Evolutionary conservation across 2,797 vertebrate genomes (phyloP).

Genomic region (Phoeniculus purpureus): DNA sequence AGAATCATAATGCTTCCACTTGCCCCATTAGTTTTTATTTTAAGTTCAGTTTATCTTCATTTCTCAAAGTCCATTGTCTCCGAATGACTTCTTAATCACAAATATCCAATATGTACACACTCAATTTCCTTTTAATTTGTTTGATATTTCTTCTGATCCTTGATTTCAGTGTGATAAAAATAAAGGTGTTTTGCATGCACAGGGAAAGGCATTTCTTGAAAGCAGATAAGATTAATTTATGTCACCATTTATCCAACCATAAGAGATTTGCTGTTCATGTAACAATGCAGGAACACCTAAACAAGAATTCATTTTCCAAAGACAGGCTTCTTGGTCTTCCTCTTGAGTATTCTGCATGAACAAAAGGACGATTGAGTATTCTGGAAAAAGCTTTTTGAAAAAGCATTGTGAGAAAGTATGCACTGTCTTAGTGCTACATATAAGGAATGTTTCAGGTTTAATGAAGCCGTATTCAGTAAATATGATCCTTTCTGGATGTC

Average conservation of each 20-base stretch:
- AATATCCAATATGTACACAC: background rate
- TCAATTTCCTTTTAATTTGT: background rate
- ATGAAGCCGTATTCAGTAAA: background rate
- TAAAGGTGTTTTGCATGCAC: background rate
- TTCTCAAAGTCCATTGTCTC: slow-evolving; percentile 11
- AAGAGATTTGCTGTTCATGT: background rate
- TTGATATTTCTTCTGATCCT: background rate
- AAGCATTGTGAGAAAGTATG: background rate
- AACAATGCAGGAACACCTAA: background rate
- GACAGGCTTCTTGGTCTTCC: background rate
- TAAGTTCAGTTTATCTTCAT: background rate
- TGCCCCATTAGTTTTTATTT: background rate
- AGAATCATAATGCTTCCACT: background rate
- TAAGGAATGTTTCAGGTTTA: background rate
- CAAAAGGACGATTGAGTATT: no score
- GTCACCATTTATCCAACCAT: background rate
- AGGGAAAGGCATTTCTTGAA: slow-evolving; percentile 37
- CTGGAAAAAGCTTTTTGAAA: no score
- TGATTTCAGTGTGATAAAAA: slow-evolving; percentile 7
- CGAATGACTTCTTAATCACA: background rate
- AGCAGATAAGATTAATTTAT: background rate
- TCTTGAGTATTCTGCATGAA: slow-evolving; percentile 10
- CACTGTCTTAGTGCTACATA: background rate
- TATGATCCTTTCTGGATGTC: no score
- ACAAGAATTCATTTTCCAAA: slow-evolving; percentile 46